Percentiles rank a stretch among this genome's conserved stretches.
phyloP scores from a whole-genome alignment of 2,113 vertebrate species.

The Mesoclemmys tuberculata region DNA sequence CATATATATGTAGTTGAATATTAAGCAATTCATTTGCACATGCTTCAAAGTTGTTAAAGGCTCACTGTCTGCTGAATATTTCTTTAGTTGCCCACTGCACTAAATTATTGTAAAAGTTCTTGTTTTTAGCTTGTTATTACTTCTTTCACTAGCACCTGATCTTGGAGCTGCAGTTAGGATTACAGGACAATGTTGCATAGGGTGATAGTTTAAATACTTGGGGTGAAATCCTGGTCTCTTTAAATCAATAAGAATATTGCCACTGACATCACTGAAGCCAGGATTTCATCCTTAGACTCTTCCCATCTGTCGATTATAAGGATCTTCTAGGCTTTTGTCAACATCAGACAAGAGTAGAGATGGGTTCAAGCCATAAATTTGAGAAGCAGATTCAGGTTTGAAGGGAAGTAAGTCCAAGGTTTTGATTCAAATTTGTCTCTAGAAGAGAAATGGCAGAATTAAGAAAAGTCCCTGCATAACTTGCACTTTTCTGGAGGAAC shows the following conservation, averaged over 20 bases:
- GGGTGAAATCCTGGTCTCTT: background rate
- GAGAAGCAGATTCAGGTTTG: background rate
- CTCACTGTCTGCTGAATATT: background rate
- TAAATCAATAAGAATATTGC: background rate
- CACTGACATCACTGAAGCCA: background rate
- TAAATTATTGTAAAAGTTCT: background rate
- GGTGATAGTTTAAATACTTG: background rate
- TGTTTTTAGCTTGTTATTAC: background rate
- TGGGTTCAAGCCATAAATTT: background rate
- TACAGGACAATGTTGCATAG: background rate
- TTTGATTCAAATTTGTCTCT: background rate
- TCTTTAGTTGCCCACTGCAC: background rate
- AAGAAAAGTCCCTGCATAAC: background rate
- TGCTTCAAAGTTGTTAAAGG: constrained; percentile 6
- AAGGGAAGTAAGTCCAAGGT: background rate
- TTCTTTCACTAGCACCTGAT: background rate
- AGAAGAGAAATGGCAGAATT: background rate
- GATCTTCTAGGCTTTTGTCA: background rate
- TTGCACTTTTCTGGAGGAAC: background rate
- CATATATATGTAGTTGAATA: background rate
- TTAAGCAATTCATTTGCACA: constrained; percentile 1
- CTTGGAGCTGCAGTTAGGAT: background rate
- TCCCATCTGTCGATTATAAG: background rate
- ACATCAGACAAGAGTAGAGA: background rate
- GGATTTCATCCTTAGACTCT: background rate